Base-by-base conservation (phyloP, 2,888 invertebrate species). In the Drosophila acutilabella region DNA sequence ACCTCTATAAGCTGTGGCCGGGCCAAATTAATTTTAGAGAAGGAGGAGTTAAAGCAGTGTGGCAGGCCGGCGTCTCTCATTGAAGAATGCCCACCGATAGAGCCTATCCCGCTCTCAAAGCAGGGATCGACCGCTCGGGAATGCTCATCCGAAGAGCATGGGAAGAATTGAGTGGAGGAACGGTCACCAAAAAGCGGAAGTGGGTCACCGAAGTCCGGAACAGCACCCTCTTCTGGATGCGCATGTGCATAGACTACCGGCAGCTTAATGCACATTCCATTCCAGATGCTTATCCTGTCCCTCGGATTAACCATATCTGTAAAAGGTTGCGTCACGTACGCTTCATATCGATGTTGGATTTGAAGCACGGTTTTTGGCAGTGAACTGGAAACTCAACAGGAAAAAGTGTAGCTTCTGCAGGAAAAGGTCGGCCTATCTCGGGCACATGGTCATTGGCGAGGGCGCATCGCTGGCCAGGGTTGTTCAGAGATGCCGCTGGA, bases 181-280 rank as follows among this genome's bases (percentile, higher is more conserved):
- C 23, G 6, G 23, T 23, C 23, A 23, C 3, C 23, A 4, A 6
- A 23, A 5, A 6, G 23, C 23, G 23, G 23, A 23, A 23, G 5
- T 1, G 6, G 23, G 4, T 23, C 18, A 1, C 18, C 18, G 18
- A 18, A 2, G 18, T 1, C 18, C 18, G 2, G 18, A 18, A 18
- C n/a, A n/a, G n/a, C n/a, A n/a, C n/a, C n/a, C n/a, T n/a, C n/a
- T n/a, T n/a, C n/a, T n/a, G n/a, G n/a, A n/a, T n/a, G n/a, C 18
- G 18, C 18, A 18, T 18, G 18, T 18, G 18, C 20, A 20, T 20
- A 20, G 20, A 36, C 33, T 33, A 11, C 0, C 20, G 50, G 0
- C 33, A 51, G 11, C 23, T 51, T 2, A 60, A 51, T 11, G 16
- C 59, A 0, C 42, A 33, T 6, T 59, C 44, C 0, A 23, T 59